Evolutionary conservation across 1,140 invertebrate species (phyloP).

Genomic region (Leguminivora glycinivorella): DNA sequence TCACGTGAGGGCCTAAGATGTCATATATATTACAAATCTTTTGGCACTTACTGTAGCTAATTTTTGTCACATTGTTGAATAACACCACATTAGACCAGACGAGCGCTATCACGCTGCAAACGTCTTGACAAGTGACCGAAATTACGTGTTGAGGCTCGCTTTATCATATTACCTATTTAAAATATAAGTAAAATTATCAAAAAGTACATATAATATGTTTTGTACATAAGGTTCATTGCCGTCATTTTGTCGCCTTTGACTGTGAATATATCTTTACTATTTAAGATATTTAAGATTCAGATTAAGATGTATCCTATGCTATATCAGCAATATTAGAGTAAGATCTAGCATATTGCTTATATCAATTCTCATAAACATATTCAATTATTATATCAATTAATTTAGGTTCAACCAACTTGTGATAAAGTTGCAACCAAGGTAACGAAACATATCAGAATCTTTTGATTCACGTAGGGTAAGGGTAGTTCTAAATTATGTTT

Average conservation of each 20-base stretch:
- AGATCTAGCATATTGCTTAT: constrained; percentile 45
- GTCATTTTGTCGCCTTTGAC: constrained; percentile 22
- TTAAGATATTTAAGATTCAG: constrained; percentile 21
- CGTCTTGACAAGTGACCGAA: constrained; percentile 17
- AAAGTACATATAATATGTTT: constrained; percentile 25
- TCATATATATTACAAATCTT: constrained; percentile 44
- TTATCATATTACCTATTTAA: not conserved
- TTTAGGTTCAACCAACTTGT: constrained; percentile 66
- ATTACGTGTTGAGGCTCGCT: not conserved
- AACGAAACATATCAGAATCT: constrained; percentile 79
- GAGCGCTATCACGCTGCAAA: not conserved
- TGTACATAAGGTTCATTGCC: constrained; percentile 17
- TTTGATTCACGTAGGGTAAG: constrained; percentile 72
- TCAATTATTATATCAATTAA: constrained; percentile 70
- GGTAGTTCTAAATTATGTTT: constrained; percentile 44
- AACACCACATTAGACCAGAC: not conserved
- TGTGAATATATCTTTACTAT: constrained; percentile 25
- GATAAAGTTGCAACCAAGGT: constrained; percentile 79
- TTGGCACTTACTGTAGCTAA: constrained; percentile 44
- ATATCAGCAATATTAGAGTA: constrained; percentile 64
- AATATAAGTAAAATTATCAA: constrained; percentile 16
- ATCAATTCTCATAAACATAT: constrained; percentile 48
- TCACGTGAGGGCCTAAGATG: constrained; percentile 51
- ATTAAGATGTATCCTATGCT: constrained; percentile 43
- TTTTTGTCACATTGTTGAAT: constrained; percentile 19